A percentile compares a stretch with the other conserved stretches of the same genome.
These are phyloP conservation scores for Phylloscopus trochiloides DNA, from an alignment of 2,113 vertebrate genomes.

Conservation along the genomic window DNA sequence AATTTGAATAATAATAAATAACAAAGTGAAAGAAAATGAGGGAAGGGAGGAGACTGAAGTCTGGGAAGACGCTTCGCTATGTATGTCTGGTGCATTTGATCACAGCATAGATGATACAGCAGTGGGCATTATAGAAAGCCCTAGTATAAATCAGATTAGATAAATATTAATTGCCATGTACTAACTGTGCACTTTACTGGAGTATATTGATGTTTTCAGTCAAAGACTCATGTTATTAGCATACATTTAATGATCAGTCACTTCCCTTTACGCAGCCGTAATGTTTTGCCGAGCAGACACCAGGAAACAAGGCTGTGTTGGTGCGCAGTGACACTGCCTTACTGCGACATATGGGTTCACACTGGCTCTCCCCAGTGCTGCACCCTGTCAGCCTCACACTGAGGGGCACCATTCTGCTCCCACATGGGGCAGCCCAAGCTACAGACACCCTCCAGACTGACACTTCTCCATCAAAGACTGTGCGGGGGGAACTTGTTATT, in stretches of 20 bases:
- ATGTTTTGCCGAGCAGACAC: neutral
- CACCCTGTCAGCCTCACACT: neutral
- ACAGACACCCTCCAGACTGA: neutral
- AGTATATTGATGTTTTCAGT: neutral
- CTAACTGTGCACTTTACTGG: conserved; percentile 17
- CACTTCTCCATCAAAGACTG: neutral
- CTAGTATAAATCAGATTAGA: conserved; percentile 15
- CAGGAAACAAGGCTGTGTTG: neutral
- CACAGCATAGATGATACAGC: neutral
- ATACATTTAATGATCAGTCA: neutral
- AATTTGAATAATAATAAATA: conserved; percentile 72
- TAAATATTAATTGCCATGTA: conserved; percentile 44
- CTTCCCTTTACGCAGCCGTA: neutral
- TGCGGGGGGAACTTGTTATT: fast-evolving
- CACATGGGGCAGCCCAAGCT: neutral
- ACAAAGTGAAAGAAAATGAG: conserved; percentile 23
- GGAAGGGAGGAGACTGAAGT: conserved; percentile 17
- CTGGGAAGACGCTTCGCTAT: neutral
- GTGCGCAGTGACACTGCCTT: fast-evolving
- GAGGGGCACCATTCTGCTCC: neutral
- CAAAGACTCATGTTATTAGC: conserved; percentile 17
- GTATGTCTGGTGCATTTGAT: neutral
- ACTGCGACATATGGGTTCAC: neutral
- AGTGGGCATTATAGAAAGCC: conserved; percentile 24
- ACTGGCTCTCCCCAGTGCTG: neutral